These are phyloP conservation scores for Nothoprocta perdicaria DNA, from an alignment of 2,113 vertebrate genomes.

Conservation along the genomic window DNA sequence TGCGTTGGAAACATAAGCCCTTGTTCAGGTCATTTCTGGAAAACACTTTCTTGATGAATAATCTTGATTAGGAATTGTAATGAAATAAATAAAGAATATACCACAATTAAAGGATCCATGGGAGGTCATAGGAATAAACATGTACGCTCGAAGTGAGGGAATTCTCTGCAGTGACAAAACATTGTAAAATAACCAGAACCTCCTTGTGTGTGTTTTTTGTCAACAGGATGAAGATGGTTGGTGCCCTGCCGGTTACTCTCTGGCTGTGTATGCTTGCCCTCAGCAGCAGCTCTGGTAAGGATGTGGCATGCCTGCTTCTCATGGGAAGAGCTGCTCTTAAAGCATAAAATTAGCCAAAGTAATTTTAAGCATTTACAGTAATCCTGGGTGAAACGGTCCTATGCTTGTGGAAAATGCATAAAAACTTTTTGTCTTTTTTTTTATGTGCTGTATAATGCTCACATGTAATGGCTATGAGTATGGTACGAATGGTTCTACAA, in stretches of 20 bases:
- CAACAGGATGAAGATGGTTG: conserved; percentile 75
- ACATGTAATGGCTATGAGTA: fast-evolving
- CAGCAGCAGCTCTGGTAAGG: conserved; percentile 73
- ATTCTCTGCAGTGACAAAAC: background rate
- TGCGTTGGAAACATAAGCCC: background rate
- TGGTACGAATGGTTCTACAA: fast-evolving
- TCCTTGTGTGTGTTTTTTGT: conserved; percentile 30
- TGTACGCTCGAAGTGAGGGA: background rate
- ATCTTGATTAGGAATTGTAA: background rate
- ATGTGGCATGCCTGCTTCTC: fast-evolving
- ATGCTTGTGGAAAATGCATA: background rate
- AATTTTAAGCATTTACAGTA: background rate
- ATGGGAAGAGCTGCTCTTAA: background rate
- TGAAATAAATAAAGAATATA: background rate
- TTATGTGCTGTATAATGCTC: background rate
- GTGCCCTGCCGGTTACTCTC: conserved; percentile 48
- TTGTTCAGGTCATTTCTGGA: background rate
- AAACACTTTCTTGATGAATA: background rate
- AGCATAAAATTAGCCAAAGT: background rate
- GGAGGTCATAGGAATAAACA: background rate
- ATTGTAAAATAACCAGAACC: background rate
- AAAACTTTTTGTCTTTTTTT: fast-evolving
- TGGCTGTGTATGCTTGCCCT: conserved; percentile 61
- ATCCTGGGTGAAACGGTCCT: background rate
- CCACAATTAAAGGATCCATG: background rate